phyloP scores from a whole-genome alignment of 2,113 vertebrate genomes.

The Aspiorhynchus laticeps region DNA sequence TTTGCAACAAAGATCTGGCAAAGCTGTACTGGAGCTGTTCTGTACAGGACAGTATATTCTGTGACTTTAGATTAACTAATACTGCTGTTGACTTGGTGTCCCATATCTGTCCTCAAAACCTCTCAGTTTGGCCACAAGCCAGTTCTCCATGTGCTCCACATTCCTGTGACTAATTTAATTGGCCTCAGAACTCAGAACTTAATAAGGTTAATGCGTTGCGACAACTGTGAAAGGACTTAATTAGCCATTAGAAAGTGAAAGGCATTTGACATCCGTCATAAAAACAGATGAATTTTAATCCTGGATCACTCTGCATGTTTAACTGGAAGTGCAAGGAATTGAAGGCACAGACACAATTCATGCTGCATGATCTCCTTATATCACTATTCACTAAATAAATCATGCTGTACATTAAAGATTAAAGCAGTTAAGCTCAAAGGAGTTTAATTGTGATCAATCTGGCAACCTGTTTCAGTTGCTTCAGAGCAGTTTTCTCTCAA shows the following conservation, averaged over 20 bases:
- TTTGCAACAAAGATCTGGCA: neutral
- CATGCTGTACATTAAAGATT: neutral
- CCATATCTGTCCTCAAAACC: neutral
- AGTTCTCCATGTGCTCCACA: constrained; percentile 12
- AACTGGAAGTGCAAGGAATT: neutral
- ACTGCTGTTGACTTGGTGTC: neutral
- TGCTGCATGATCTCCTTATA: neutral
- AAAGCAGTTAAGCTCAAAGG: neutral
- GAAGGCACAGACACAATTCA: neutral
- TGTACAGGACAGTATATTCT: neutral
- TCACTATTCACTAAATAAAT: neutral
- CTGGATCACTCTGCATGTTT: neutral
- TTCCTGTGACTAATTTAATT: constrained; percentile 28
- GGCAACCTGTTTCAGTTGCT: neutral
- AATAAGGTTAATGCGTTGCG: constrained; percentile 28
- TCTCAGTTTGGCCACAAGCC: constrained; percentile 21
- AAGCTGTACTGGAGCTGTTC: neutral
- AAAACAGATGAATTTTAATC: constrained; percentile 24
- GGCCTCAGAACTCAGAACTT: constrained; percentile 1
- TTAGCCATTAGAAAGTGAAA: constrained; percentile 33
- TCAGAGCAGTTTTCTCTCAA: neutral
- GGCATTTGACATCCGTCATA: constrained; percentile 28
- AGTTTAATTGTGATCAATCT: neutral
- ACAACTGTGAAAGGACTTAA: constrained; percentile 40
- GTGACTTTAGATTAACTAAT: neutral